These are phyloP conservation scores for Ameiurus melas DNA, from an alignment of 2,113 vertebrate species.

Conservation along the genomic window DNA sequence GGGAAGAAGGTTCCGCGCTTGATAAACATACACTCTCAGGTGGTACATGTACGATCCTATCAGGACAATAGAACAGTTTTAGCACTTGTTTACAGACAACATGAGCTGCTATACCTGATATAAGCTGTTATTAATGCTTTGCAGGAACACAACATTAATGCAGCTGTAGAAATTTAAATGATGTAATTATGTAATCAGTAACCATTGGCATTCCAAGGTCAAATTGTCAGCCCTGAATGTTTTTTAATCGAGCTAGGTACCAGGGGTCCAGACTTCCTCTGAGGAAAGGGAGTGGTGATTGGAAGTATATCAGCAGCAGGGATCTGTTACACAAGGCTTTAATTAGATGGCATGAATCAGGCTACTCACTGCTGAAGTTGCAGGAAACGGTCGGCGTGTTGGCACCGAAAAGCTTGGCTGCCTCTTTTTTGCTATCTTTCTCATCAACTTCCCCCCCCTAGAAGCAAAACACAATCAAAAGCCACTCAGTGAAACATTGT, in stretches of 20 bases:
- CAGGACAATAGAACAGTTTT: background rate
- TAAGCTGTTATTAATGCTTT: background rate
- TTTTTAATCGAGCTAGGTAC: constrained; percentile 11
- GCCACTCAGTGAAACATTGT: background rate
- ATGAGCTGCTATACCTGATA: background rate
- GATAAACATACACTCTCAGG: constrained; percentile 93
- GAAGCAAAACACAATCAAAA: constrained; percentile 42
- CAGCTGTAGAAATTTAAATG: background rate
- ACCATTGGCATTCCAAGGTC: background rate
- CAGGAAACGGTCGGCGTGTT: constrained; percentile 96
- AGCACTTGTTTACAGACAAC: background rate
- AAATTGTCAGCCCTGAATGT: background rate
- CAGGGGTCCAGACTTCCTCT: constrained; percentile 27
- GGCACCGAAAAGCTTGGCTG: constrained; percentile 84
- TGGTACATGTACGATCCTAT: constrained; percentile 85
- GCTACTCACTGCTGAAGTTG: constrained; percentile 84
- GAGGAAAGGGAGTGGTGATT: constrained; percentile 51
- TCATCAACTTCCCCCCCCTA: constrained; percentile 88
- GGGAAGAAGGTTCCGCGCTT: constrained; percentile 88
- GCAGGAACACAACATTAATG: background rate
- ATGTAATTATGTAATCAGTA: constrained; percentile 21
- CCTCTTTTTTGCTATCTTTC: constrained; percentile 77
- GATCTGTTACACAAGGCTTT: constrained; percentile 46
- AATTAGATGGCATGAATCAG: constrained; percentile 55
- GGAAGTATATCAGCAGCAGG: constrained; percentile 31